These are phyloP conservation scores for Chelidonichthys spinosus DNA, from an alignment of 2,797 vertebrate species.

Conservation along the genomic window DNA sequence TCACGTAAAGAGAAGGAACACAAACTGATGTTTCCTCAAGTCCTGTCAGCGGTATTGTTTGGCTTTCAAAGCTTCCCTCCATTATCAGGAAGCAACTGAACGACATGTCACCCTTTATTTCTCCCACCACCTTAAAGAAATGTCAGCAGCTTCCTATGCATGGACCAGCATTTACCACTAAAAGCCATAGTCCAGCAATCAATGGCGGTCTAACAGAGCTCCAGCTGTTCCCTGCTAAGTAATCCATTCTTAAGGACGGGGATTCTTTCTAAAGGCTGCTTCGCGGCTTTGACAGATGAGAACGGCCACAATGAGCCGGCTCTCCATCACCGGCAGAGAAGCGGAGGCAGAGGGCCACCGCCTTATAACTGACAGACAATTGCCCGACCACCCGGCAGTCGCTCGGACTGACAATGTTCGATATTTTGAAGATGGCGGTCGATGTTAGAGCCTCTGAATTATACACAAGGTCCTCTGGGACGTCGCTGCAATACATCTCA, in stretches of 20 bases:
- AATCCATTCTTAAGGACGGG: conserved; percentile 69
- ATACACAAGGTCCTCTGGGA: conserved; percentile 73
- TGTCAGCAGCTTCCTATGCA: conserved; percentile 30
- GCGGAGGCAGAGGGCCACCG: conserved; percentile 43
- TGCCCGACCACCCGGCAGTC: conserved; percentile 69
- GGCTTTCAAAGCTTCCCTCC: conserved; percentile 7
- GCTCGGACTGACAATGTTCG: conserved; percentile 76
- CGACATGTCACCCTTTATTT: conserved; percentile 28
- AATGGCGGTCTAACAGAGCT: conserved; percentile 57
- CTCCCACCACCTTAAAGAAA: conserved; percentile 15
- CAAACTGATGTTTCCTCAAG: neutral
- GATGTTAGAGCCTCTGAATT: conserved; percentile 86
- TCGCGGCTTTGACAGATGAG: conserved; percentile 69
- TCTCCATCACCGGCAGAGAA: conserved; percentile 63
- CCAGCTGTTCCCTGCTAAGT: conserved; percentile 64
- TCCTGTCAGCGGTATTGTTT: conserved; percentile 18
- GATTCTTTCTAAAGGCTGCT: conserved; percentile 63
- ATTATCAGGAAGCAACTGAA: conserved; percentile 18
- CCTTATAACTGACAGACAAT: conserved; percentile 73
- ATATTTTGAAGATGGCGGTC: conserved; percentile 87
- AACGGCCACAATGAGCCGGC: conserved; percentile 62
- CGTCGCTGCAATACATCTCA: conserved; percentile 63
- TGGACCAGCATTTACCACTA: conserved; percentile 40
- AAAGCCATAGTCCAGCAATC: conserved; percentile 67
- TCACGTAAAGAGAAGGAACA: neutral